A percentile compares a stretch with the other conserved stretches of the same genome.
phyloP scores from a whole-genome alignment of 2,113 vertebrate genomes.

The Heterochromis multidens region DNA sequence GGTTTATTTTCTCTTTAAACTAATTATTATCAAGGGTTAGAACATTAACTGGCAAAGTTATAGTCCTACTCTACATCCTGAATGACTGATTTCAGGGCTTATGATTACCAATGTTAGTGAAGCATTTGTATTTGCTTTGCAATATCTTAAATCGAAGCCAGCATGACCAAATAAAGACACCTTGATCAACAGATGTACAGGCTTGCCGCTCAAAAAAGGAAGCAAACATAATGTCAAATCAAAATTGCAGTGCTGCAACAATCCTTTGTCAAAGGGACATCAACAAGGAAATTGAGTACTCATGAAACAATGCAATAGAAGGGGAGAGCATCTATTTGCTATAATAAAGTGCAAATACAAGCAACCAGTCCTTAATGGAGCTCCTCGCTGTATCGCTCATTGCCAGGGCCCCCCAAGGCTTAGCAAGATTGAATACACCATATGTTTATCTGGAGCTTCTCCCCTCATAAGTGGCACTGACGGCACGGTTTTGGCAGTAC shows the following conservation, averaged over 20 bases:
- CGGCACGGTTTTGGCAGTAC: slow-evolving; percentile 53
- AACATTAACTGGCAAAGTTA: slow-evolving; percentile 39
- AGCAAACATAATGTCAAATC: slow-evolving; percentile 1
- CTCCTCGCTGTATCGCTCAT: slow-evolving; percentile 56
- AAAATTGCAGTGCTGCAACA: neutral
- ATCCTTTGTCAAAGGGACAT: slow-evolving; percentile 25
- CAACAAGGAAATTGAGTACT: slow-evolving; percentile 13
- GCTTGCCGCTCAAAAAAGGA: neutral
- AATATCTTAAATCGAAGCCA: neutral
- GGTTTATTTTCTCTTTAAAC: slow-evolving; percentile 43
- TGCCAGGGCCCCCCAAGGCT: slow-evolving; percentile 53
- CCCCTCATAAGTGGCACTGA: slow-evolving; percentile 54
- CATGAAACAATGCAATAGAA: slow-evolving; percentile 40
- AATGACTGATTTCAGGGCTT: slow-evolving; percentile 16
- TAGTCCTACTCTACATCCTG: neutral
- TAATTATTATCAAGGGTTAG: slow-evolving; percentile 20
- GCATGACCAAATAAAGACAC: neutral
- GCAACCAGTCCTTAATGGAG: slow-evolving; percentile 64
- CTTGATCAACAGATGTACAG: neutral
- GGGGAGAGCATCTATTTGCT: slow-evolving; percentile 44
- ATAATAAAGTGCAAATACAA: slow-evolving; percentile 64
- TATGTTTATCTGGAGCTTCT: slow-evolving; percentile 67
- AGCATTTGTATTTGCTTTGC: neutral
- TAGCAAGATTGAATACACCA: slow-evolving; percentile 68
- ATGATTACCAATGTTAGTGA: neutral